Evolutionary conservation across 2,888 invertebrate species (phyloP).

Genomic region (Diploptera punctata): DNA sequence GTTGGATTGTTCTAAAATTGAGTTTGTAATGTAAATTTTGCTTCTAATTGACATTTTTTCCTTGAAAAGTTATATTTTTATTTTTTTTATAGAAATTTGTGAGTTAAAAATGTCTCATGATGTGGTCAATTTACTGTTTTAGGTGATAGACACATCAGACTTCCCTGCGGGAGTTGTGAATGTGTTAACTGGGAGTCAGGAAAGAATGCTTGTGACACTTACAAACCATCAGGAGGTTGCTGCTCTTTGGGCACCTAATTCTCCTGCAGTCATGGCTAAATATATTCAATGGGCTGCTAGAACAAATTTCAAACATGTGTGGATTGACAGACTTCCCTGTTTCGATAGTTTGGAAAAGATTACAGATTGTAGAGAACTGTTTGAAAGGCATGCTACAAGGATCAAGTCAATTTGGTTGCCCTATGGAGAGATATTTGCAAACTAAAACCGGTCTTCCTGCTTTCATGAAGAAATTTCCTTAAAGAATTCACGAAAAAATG

Average conservation of each 20-base stretch:
- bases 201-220: neutral
- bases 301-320: constrained; percentile 26
- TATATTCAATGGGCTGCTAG: constrained; percentile 18
- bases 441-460: too few relatives aligned
- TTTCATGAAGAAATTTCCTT: too few relatives aligned
- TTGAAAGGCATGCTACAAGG: constrained; percentile 21
- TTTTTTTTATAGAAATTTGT: too few relatives aligned
- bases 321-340: neutral
- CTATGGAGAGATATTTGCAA: constrained; percentile 36
- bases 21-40: too few relatives aligned
- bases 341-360: neutral
- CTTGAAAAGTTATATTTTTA: too few relatives aligned
- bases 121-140: neutral
- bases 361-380: constrained; percentile 1
- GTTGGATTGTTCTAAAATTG: too few relatives aligned
- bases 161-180: constrained; percentile 34
- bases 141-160: constrained; percentile 27
- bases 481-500: too few relatives aligned
- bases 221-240: constrained; percentile 31
- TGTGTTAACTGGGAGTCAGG: constrained; percentile 25
- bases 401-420: constrained; percentile 35
- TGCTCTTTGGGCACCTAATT: constrained; percentile 17
- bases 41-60: too few relatives aligned
- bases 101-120: too few relatives aligned
- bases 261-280: neutral